Evolutionary conservation across 2,797 vertebrate species (phyloP), one percentile per base, ranked within the genome.

Genomic region (Salmo trutta): DNA sequence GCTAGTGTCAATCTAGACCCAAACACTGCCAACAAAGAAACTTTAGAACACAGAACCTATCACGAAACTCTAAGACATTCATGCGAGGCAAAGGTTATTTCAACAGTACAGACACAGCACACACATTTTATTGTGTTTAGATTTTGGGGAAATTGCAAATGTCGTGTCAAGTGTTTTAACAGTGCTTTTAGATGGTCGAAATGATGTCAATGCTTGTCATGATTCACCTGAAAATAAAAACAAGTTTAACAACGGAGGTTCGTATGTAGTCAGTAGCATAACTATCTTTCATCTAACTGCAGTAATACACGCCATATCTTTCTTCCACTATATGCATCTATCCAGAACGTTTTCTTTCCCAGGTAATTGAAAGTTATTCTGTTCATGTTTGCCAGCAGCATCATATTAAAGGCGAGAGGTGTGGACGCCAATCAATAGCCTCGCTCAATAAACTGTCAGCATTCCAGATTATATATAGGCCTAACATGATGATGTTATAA

Each of bases 401-500:
- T 91, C 83, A 82, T 86, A 92, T 91, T 91, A 90, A 88, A 90
- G 86, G n/a, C 81, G 75, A 89, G 80, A 74, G 74, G 77, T 83
- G 80, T 85, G 71, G 78, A 19, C 67, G 53, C 19, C 88, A 85
- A 93, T 94, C 94, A 89, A 94, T 94, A 92, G 77, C 81, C 59
- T 86, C 88, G 86, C 92, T 90, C 91, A 91, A 91, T 93, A 89
- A 91, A 85, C 88, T 92, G 92, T 93, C 93, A 90, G 92, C 89
- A 90, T 91, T 91, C 90, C 91, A 93, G 91, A 94, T 93, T 90
- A 91, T 47, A 47, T 47, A 10, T 88, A 84, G 88, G 86, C 88
- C 86, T 90, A 89, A 91, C 87, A 83, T 81, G 86, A 91, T 91
- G 92, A 93, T 91, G 87, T 78, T 79, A 69, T 90, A 91, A 91